Evolutionary conservation across 2,113 vertebrate species (phyloP).

Genomic region (Salminus brasiliensis): DNA sequence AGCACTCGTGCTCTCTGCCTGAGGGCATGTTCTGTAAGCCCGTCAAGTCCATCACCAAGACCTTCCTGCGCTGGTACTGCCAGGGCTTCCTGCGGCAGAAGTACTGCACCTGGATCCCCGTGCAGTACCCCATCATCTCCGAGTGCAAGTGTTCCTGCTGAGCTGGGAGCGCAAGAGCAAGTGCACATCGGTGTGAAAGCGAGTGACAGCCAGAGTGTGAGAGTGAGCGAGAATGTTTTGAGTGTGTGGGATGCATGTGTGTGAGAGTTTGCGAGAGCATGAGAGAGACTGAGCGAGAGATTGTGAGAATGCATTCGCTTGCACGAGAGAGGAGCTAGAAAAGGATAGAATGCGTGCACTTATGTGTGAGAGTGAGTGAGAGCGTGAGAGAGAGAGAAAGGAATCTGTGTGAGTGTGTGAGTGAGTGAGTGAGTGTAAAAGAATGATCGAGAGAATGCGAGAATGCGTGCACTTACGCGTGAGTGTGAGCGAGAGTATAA

Average conservation of each 20-base stretch:
- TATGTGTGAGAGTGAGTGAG: not conserved
- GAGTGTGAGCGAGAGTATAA: conserved; percentile 46
- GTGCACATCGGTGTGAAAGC: conserved; percentile 4
- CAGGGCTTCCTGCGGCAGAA: conserved; percentile 90
- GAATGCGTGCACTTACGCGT: not conserved
- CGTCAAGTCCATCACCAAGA: conserved; percentile 88
- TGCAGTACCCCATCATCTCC: conserved; percentile 93
- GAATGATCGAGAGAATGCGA: not conserved
- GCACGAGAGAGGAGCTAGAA: not conserved
- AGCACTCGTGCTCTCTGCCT: conserved; percentile 89
- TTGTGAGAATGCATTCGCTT: not conserved
- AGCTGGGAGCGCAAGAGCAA: conserved; percentile 60
- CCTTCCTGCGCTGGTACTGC: conserved; percentile 91
- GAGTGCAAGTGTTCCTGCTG: conserved; percentile 95
- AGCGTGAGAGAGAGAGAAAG: conserved; percentile 51
- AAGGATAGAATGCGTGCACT: not conserved
- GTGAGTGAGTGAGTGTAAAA: not conserved
- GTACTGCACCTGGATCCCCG: conserved; percentile 93
- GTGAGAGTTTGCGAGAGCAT: not conserved
- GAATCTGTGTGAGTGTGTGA: not conserved
- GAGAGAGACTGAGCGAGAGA: conserved; percentile 55
- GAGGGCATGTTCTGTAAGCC: conserved; percentile 94
- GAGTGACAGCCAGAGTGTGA: not conserved
- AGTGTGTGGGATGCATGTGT: not conserved
- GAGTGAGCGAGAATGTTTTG: not conserved